Conservation (phyloP, 2,797 vertebrate genomes). For the Mus caroli region DNA sequence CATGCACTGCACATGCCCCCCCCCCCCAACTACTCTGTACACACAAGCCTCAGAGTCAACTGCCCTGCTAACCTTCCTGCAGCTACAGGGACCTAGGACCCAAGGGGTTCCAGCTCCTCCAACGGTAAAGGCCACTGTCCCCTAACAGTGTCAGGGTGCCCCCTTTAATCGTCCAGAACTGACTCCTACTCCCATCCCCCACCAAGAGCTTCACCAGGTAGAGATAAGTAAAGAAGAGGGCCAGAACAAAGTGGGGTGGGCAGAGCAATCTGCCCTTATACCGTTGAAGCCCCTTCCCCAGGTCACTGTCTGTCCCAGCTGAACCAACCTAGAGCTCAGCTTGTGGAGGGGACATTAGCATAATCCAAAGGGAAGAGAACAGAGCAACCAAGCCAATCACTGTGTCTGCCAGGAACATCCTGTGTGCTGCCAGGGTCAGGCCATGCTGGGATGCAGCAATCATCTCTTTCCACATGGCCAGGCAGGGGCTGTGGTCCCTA, state of each 20-base stretch:
- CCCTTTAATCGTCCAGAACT: not conserved
- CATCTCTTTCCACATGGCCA: not conserved
- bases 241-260: not conserved
- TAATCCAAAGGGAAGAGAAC: not conserved
- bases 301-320: too few relatives aligned
- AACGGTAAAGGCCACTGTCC: not conserved
- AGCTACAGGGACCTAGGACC: not conserved
- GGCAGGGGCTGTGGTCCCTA: not conserved
- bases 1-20: too few relatives aligned
- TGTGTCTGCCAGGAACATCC: not conserved
- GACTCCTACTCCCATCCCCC: too few relatives aligned
- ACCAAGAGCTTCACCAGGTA: not conserved
- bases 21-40: not conserved
- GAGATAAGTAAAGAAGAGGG: not conserved
- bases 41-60: not conserved
- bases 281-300: not conserved
- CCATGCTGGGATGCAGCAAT: not conserved
- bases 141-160: fast-evolving
- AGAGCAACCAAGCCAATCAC: not conserved
- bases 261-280: not conserved
- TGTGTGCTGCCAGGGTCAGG: not conserved
- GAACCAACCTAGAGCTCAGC: not conserved
- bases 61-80: not conserved
- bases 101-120: not conserved
- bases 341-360: not conserved